A percentile compares a stretch with the other conserved stretches of the same genome.
Evolutionary conservation across 2,888 invertebrate species (phyloP).

Genomic region (Alcis repandata): DNA sequence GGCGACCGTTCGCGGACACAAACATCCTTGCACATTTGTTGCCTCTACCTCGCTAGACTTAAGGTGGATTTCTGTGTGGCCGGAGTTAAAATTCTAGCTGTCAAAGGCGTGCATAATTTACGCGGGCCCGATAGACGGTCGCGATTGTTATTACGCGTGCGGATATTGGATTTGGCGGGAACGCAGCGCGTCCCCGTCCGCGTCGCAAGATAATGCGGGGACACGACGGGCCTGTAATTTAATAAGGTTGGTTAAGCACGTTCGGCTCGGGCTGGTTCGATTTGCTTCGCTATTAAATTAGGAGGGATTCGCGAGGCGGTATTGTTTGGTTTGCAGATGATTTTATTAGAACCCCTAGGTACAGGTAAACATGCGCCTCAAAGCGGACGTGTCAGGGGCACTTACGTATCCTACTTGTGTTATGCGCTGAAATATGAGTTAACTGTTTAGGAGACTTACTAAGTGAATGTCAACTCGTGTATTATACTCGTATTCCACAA

Average conservation of each 20-base stretch:
- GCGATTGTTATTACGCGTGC: conserved; percentile 85
- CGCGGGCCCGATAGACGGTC: conserved; percentile 83
- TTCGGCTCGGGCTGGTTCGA: conserved; percentile 44
- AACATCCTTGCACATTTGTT: conserved; percentile 37
- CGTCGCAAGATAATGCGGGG: conserved; percentile 70
- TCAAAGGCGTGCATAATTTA: conserved; percentile 81
- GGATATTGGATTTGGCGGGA: conserved; percentile 83
- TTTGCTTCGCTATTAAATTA: conserved; percentile 49
- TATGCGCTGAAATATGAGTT: neutral
- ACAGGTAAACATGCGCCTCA: conserved; percentile 4
- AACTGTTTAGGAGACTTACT: neutral
- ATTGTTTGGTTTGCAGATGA: conserved; percentile 25
- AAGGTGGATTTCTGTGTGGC: conserved; percentile 53
- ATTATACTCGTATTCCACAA: neutral
- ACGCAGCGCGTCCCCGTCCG: conserved; percentile 56
- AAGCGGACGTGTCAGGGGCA: neutral
- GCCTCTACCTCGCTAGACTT: conserved; percentile 11
- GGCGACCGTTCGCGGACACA: conserved; percentile 69
- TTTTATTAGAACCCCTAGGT: conserved; percentile 23
- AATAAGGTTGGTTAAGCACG: conserved; percentile 53
- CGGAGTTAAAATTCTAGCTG: conserved; percentile 45
- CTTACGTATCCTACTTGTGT: neutral
- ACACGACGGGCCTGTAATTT: conserved; percentile 50
- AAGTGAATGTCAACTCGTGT: neutral
- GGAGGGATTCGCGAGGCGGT: conserved; percentile 40